Base-by-base conservation (phyloP, 1,140 invertebrate genomes). In the Papilio helenus region DNA sequence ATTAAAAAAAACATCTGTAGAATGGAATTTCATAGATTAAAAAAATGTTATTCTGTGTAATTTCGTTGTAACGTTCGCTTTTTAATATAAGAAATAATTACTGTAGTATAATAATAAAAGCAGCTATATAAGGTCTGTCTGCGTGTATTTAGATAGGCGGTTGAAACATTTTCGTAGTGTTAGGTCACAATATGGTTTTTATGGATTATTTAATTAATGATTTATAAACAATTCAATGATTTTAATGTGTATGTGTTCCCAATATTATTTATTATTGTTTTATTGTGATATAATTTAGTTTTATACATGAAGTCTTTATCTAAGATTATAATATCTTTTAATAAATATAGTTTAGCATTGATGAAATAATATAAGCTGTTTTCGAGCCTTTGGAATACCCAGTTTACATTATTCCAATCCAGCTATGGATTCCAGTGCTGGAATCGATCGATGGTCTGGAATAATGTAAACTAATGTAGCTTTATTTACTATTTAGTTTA, bases 151-250 rank as follows among this genome's bases (percentile, higher is more conserved):
- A 77, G 34, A 14, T 77, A 77, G 74, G 74, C 26, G 18, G 74
- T 77, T 77, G 29, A 58, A 39, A 76, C 34, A 26, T 58, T 77
- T 23, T 44, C 29, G n/a, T 77, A 77, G 74, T 46, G 9, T 61
- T 77, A 58, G 73, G 74, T 77, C 55, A 76, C 49, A 76, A 77
- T 61, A 16, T 51, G 5, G 0, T 51, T 51, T 18, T 1, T 51
- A 55, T 55, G 8, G n/a, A 55, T 55, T n/a, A 4, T 49, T 49
- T 49, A 18, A 18, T 49, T 49, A 49, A 39, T 39, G 34, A 49
- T 49, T 51, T 14, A n/a, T 26, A 39, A 39, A 39, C 34, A 72
- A 49, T 26, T 76, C n/a, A 34, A 76, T 76, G 4, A 34, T 76
- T 58, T 76, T 72, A 23, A 58, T 76, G 49, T 34, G 20, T 76